Percentiles rank a stretch among this genome's conserved stretches.
Evolutionary conservation across 2,888 invertebrate species (phyloP).

Genomic region (Orchesellides sinensis): DNA sequence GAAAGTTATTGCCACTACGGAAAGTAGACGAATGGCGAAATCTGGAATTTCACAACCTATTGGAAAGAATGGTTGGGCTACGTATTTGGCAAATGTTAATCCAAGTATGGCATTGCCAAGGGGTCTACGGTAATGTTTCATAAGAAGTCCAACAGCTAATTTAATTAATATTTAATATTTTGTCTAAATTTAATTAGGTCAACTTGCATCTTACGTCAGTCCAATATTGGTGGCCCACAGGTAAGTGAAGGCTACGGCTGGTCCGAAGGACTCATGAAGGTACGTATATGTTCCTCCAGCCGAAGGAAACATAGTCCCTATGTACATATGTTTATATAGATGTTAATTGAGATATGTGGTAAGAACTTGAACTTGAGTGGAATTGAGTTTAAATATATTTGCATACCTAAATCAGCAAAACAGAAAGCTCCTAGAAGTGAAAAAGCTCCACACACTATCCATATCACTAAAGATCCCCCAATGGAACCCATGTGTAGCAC

Average conservation of each 20-base stretch:
- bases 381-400: background rate
- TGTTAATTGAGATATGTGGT: background rate
- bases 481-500: conserved; percentile 67
- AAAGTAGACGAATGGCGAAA: conserved; percentile 59
- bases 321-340: background rate
- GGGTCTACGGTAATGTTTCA: conserved; percentile 66
- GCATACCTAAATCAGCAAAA: conserved; percentile 68
- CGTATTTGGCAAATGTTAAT: conserved; percentile 68
- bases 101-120: conserved; percentile 71
- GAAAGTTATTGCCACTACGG: conserved; percentile 61
- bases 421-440: conserved; percentile 69
- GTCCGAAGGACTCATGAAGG: conserved; percentile 68
- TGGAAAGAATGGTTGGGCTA: conserved; percentile 70
- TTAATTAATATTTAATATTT: background rate
- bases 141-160: no score
- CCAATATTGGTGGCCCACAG: conserved; percentile 68
- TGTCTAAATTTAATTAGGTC: background rate
- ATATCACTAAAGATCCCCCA: conserved; percentile 69
- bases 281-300: conserved; percentile 71
- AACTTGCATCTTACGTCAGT: background rate
- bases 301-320: conserved; percentile 66
- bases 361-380: background rate
- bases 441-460: conserved; percentile 68
- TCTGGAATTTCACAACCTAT: conserved; percentile 68
- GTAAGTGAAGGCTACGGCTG: conserved; percentile 66